Conservation (phyloP, 1,140 invertebrate species). For the Drosophila lowei region DNA sequence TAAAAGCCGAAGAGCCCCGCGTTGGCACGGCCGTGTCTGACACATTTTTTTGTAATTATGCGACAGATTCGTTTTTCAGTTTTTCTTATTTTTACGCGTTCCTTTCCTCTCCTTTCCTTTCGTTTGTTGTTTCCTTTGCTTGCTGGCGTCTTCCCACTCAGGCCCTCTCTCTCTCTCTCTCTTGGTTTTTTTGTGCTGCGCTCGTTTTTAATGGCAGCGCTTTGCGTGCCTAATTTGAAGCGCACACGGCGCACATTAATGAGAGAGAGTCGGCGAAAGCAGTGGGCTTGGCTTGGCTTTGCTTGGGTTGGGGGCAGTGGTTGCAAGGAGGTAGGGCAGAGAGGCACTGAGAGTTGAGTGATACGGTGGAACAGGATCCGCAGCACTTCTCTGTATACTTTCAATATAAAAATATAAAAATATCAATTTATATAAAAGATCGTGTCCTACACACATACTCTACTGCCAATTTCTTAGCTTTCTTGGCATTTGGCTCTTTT, state of each 20-base stretch:
- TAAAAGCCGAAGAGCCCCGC: constrained; percentile 51
- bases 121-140: constrained; percentile 18
- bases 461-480: no score
- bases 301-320: neutral
- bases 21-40: constrained; percentile 57
- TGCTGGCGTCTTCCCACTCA: neutral
- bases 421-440: no score
- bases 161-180: constrained; percentile 10
- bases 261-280: neutral
- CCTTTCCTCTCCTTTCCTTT: constrained; percentile 16
- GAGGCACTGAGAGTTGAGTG: neutral
- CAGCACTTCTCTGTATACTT: no score
- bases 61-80: constrained; percentile 68
- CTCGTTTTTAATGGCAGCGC: constrained; percentile 68
- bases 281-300: no score
- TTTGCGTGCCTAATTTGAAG: constrained; percentile 75
- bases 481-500: no score
- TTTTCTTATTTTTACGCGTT: neutral
- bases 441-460: no score
- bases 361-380: neutral
- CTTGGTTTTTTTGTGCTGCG: constrained; percentile 6
- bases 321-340: neutral
- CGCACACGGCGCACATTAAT: constrained; percentile 75
- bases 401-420: no score
- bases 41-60: constrained; percentile 75